A percentile compares a stretch with the other conserved stretches of the same genome.
These are phyloP conservation scores for Falcunculus frontatus DNA, from an alignment of 2,113 vertebrate species.

Conservation along the genomic window DNA sequence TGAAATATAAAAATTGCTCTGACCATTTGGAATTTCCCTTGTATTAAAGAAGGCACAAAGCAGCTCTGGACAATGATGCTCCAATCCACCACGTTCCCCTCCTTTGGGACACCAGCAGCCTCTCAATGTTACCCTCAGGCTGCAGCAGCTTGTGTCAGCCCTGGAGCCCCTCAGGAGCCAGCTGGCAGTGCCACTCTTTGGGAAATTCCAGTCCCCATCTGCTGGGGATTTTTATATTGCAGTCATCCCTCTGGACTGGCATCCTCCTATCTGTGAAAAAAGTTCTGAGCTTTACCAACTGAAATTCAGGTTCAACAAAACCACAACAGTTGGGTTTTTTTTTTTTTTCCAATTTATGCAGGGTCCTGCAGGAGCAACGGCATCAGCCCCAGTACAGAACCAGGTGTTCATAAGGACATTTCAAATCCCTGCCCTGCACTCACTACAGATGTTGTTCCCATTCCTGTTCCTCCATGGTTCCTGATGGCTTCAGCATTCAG, in stretches of 20 bases:
- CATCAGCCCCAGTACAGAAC: background rate
- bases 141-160: background rate
- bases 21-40: background rate
- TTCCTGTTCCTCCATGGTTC: background rate
- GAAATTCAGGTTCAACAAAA: background rate
- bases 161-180: background rate
- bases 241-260: background rate
- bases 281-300: background rate
- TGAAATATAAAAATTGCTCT: background rate
- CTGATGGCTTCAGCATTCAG: background rate
- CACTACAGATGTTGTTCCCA: fast-evolving
- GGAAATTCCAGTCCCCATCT: slow-evolving; percentile 4
- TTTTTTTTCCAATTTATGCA: background rate
- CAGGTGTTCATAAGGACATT: background rate
- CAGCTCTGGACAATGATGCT: background rate
- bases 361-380: background rate
- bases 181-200: background rate
- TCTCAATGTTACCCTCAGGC: background rate
- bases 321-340: fast-evolving
- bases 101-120: background rate
- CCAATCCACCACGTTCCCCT: fast-evolving
- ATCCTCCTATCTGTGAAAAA: background rate
- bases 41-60: background rate
- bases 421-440: background rate
- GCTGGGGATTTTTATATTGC: background rate